Percentiles rank a stretch among this genome's conserved stretches.
Evolutionary conservation across 2,113 vertebrate species (phyloP).

Genomic region (Chaetodon trifascialis): DNA sequence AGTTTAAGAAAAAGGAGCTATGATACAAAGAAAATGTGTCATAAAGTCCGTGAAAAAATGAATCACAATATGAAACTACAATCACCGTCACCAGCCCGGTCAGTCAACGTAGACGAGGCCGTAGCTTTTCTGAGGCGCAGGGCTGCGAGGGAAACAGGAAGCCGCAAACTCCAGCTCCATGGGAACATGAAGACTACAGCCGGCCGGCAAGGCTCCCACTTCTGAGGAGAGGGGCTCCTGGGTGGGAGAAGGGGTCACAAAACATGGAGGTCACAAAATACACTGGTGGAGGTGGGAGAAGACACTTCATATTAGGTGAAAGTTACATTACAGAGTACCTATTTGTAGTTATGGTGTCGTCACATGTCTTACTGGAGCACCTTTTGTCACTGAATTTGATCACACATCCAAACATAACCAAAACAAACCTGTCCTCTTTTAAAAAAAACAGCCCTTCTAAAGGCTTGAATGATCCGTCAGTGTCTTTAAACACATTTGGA

Average conservation of each 20-base stretch:
- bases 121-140: conserved; percentile 53
- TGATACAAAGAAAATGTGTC: not conserved
- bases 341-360: not conserved
- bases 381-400: not conserved
- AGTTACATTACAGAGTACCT: not conserved
- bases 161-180: conserved; percentile 76
- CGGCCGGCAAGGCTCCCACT: conserved; percentile 51
- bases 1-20: not conserved
- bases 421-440: not conserved
- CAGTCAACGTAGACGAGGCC: conserved; percentile 66
- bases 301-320: not conserved
- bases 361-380: too few relatives aligned
- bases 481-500: too few relatives aligned
- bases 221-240: conserved; percentile 62
- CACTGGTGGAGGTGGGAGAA: not conserved
- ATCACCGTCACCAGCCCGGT: conserved; percentile 7
- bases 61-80: conserved; percentile 20
- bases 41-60: not conserved
- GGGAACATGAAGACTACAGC: conserved; percentile 80
- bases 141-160: conserved; percentile 73
- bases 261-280: not conserved
- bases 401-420: not conserved
- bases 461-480: not conserved
- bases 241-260: conserved; percentile 2
- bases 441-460: too few relatives aligned